These are phyloP conservation scores for Paguma larvata DNA, from an alignment of 2,797 vertebrate genomes.

Conservation along the genomic window DNA sequence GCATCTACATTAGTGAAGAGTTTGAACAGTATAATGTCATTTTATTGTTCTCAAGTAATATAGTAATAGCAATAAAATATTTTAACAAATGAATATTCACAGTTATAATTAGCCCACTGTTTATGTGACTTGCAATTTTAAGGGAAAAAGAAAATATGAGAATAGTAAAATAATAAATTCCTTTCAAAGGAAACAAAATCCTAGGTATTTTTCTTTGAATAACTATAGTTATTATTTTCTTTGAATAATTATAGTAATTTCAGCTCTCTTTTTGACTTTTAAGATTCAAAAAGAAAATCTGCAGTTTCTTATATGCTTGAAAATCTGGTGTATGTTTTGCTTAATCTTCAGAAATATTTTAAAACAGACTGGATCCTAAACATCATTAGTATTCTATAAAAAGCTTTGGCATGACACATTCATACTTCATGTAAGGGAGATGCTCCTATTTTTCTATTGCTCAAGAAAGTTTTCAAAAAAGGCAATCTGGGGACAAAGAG, in stretches of 20 bases:
- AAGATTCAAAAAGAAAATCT: conserved; percentile 55
- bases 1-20: background rate
- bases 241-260: conserved; percentile 34
- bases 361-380: conserved; percentile 75
- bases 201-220: conserved; percentile 49
- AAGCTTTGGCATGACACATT: conserved; percentile 60
- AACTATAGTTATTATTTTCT: conserved; percentile 40
- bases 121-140: conserved; percentile 50
- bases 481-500: conserved; percentile 19
- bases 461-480: conserved; percentile 58
- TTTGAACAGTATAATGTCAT: background rate
- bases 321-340: conserved; percentile 68
- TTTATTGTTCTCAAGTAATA: conserved; percentile 36
- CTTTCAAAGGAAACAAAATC: background rate
- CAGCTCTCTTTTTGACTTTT: conserved; percentile 45
- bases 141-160: background rate
- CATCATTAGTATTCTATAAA: conserved; percentile 72
- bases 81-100: conserved; percentile 43
- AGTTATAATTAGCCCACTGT: conserved; percentile 30
- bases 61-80: background rate
- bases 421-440: conserved; percentile 38
- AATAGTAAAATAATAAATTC: conserved; percentile 26
- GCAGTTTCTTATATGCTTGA: conserved; percentile 42
- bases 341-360: conserved; percentile 77
- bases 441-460: conserved; percentile 25